A percentile compares a stretch with the other conserved stretches of the same genome.
phyloP scores from a whole-genome alignment of 2,113 vertebrate species.

The Solea solea region DNA sequence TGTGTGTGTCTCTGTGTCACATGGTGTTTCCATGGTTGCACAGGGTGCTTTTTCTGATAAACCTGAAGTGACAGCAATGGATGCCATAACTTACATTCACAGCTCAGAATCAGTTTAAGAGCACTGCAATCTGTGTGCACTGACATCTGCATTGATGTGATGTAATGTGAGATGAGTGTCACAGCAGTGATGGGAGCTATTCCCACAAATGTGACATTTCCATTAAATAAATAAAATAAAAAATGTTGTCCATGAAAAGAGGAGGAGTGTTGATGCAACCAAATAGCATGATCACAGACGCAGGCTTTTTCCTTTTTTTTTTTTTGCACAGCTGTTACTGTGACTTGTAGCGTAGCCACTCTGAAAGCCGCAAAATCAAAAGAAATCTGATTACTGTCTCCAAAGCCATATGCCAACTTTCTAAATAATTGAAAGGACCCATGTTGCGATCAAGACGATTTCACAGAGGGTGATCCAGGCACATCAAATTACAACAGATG shows the following conservation, averaged over 20 bases:
- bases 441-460: slow-evolving; percentile 78
- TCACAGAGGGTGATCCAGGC: slow-evolving; percentile 75
- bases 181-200: slow-evolving; percentile 63
- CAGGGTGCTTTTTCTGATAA: slow-evolving; percentile 62
- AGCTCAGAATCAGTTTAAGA: slow-evolving; percentile 74
- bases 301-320: slow-evolving; percentile 8
- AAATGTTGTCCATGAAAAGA: slow-evolving; percentile 4
- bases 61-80: slow-evolving; percentile 77
- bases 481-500: slow-evolving; percentile 81
- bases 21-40: slow-evolving; percentile 74
- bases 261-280: slow-evolving; percentile 30
- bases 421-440: slow-evolving; percentile 78
- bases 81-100: slow-evolving; percentile 76
- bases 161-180: slow-evolving; percentile 77
- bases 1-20: slow-evolving; percentile 53
- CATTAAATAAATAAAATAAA: slow-evolving; percentile 60
- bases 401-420: slow-evolving; percentile 75
- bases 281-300: slow-evolving; percentile 48
- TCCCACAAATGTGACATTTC: slow-evolving; percentile 71
- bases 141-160: slow-evolving; percentile 79
- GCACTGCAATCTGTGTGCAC: slow-evolving; percentile 73
- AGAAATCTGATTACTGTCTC: slow-evolving; percentile 72
- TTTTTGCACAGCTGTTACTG: slow-evolving; percentile 21
- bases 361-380: slow-evolving; percentile 65
- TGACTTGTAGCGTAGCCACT: slow-evolving; percentile 40